phyloP scores from a whole-genome alignment of 2,797 vertebrate genomes.

The Neosalanx taihuensis region DNA sequence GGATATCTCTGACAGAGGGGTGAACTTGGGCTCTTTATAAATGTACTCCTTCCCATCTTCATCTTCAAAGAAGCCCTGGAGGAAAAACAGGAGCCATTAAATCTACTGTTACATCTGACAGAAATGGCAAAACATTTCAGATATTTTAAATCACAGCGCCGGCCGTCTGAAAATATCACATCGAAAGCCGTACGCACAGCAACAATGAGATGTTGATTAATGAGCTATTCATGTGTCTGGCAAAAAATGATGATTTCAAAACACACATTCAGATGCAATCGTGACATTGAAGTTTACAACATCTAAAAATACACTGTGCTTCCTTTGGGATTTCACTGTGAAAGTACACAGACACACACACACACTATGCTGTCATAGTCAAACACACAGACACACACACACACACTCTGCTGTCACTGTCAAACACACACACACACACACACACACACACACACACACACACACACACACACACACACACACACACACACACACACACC shows the following conservation, averaged over 20 bases:
- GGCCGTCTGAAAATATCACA: not conserved
- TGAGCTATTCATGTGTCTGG: constrained; percentile 23
- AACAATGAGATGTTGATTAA: constrained; percentile 12
- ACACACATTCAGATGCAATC: not conserved
- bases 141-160: not conserved
- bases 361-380: too few species aligned
- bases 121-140: constrained; percentile 9
- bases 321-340: constrained; percentile 10
- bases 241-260: constrained; percentile 1
- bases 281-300: not conserved
- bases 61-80: constrained; percentile 96
- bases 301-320: constrained; percentile 17
- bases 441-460: constrained; percentile 10
- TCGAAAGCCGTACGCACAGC: constrained; percentile 6
- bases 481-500: constrained; percentile 8
- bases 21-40: constrained; percentile 98
- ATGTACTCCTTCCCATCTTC: constrained; percentile 99
- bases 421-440: constrained; percentile 1
- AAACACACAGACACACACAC: not conserved
- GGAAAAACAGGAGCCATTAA: constrained; percentile 4
- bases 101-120: not conserved
- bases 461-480: constrained; percentile 15
- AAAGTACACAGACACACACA: constrained; percentile 14
- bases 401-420: too few species aligned
- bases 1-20: constrained; percentile 92